Base-by-base conservation (phyloP, 2,797 vertebrate genomes). In the Podarcis siculus region DNA sequence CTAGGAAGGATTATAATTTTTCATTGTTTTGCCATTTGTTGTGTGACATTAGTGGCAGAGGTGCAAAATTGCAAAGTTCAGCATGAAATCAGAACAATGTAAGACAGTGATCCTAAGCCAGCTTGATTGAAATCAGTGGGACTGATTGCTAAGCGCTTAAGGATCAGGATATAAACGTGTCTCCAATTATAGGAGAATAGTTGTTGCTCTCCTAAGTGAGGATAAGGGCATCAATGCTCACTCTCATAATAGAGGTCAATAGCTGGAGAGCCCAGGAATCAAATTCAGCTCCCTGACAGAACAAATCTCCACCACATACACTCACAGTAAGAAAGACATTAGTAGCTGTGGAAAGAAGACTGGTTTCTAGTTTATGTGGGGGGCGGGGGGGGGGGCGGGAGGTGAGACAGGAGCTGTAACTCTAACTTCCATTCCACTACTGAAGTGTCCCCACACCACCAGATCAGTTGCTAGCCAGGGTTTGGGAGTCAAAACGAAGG, bases 51-150 rank as follows among this genome's bases (percentile, higher is more conserved):
- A 92, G 78, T 86, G 83, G 72, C 89, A 87, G 83, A 87, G 72
- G 75, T 49, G 69, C 30, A 76, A 89, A 86, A 91, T 25, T 23
- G 49, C 19, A 45, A 42, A 80, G 23, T 1, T 0, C 67, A 25
- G 90, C 87, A 10, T 76, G 64, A 71, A 92, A 90, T 12, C 66
- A 30, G 15, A 58, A 79, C 8, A 13, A 27, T 39, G 32, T 69
- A 69, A 69, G 23, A n/a, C 37, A 80, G n/a, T 66, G 61, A 85
- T 25, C 23, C 7, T 64, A 55, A 79, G 8, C 30, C n/a, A 5
- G 3, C 49, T 58, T 58, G 15, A 67, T 5, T 69, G 66, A 71
- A 73, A 15, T 86, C 39, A 64, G 17, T 37, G 69, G 69, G 35
- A 66, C 5, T 13, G 42, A 1, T 45, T 73, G 58, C 55, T 17